Percentiles rank a stretch among this genome's conserved stretches.
These are phyloP conservation scores for Drosophila austrosaltans DNA, from an alignment of 2,888 invertebrate species.

Conservation along the genomic window DNA sequence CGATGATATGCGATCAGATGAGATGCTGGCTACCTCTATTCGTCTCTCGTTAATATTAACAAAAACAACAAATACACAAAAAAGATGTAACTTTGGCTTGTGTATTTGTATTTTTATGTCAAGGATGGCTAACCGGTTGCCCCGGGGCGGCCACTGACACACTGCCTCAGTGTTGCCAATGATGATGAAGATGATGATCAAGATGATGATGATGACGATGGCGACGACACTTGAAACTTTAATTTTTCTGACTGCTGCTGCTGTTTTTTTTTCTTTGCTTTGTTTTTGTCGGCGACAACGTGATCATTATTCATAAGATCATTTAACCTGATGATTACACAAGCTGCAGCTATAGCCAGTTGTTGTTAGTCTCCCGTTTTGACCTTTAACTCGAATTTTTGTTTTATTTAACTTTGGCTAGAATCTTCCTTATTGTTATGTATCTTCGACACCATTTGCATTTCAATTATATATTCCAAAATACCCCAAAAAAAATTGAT, in stretches of 20 bases:
- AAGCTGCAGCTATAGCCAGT: constrained; percentile 44
- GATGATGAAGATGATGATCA: background rate
- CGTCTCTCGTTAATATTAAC: constrained; percentile 31
- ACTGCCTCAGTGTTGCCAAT: constrained; percentile 61
- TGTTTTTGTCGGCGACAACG: constrained; percentile 52
- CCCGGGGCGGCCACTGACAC: constrained; percentile 74
- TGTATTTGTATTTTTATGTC: constrained; percentile 80
- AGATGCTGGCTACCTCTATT: constrained; percentile 18
- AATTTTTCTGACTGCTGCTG: constrained; percentile 68
- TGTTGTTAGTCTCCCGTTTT: constrained; percentile 29
- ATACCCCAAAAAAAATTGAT: constrained; percentile 24
- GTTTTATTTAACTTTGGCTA: constrained; percentile 77
- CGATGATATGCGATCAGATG: constrained; percentile 17
- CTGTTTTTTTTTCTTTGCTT: constrained; percentile 19
- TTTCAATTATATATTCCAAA: constrained; percentile 49
- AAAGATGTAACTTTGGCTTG: constrained; percentile 69
- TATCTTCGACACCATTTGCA: constrained; percentile 53
- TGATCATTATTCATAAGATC: constrained; percentile 77
- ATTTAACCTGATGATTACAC: constrained; percentile 75
- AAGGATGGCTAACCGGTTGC: constrained; percentile 83
- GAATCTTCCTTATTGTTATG: constrained; percentile 57
- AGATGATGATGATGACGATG: constrained; percentile 31
- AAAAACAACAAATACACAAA: background rate
- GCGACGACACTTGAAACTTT: constrained; percentile 71
- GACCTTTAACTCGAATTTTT: constrained; percentile 67